Evolutionary conservation across 2,888 invertebrate genomes (phyloP).

Genomic region (Cryptocheilus praepositus): DNA sequence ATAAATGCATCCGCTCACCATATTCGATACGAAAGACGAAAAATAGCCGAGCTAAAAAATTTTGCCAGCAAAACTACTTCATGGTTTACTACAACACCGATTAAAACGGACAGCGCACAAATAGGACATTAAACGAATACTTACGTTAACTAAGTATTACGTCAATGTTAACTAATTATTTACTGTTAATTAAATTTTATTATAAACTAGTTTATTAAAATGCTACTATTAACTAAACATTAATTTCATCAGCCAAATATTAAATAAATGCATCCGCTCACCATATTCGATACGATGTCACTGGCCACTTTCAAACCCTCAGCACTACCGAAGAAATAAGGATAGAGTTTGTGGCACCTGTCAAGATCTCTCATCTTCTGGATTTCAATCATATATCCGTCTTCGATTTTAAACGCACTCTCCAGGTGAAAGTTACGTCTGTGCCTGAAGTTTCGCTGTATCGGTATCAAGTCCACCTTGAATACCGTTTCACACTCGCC

Average conservation of each 20-base stretch:
- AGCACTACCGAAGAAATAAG: conserved; percentile 54
- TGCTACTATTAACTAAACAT: too few relatives aligned
- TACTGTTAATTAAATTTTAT: too few relatives aligned
- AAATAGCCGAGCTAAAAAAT: too few relatives aligned
- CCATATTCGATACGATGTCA: conserved; percentile 42
- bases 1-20: not conserved
- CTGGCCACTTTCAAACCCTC: conserved; percentile 31
- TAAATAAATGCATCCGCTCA: conserved; percentile 36
- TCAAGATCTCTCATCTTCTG: conserved; percentile 47
- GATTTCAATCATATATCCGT: conserved; percentile 46
- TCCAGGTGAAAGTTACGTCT: conserved; percentile 20
- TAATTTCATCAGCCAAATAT: too few relatives aligned
- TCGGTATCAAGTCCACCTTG: conserved; percentile 31
- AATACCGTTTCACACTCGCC: conserved; percentile 55
- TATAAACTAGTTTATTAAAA: too few relatives aligned
- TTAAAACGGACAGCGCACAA: too few relatives aligned
- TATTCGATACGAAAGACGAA: too few relatives aligned
- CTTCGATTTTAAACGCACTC: conserved; percentile 35
- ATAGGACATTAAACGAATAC: too few relatives aligned
- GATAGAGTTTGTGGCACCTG: conserved; percentile 46
- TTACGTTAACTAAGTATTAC: too few relatives aligned
- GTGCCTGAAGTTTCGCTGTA: not conserved
- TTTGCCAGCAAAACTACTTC: too few relatives aligned
- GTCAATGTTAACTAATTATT: too few relatives aligned
- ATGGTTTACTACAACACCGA: too few relatives aligned